Percentiles rank a stretch among this genome's conserved stretches.
Evolutionary conservation across 2,113 vertebrate species (phyloP).

Genomic region (Rhinogobius similis): DNA sequence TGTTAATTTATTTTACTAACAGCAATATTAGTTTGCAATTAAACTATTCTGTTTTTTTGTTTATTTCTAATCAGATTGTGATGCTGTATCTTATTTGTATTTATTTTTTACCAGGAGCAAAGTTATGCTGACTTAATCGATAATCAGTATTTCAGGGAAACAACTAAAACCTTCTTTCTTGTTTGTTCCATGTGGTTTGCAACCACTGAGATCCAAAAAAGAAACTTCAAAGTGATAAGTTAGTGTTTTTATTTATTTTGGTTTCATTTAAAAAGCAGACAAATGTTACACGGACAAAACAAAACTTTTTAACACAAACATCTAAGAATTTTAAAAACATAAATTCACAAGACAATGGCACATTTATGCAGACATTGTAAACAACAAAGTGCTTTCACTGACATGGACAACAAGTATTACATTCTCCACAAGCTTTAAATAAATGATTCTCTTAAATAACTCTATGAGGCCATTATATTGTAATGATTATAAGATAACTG

Average conservation of each 20-base stretch:
- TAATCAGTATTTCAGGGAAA: not conserved
- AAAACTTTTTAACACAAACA: not conserved
- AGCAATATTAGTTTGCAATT: not conserved
- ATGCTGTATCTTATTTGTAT: no score
- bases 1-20: not conserved
- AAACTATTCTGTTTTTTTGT: no score
- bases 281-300: not conserved
- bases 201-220: not conserved
- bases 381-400: not conserved
- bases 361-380: not conserved
- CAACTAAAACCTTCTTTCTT: not conserved
- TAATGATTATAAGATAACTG: not conserved
- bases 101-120: no score
- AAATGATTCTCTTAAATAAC: not conserved
- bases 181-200: not conserved
- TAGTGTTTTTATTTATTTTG: conserved; percentile 1
- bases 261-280: not conserved
- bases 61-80: not conserved
- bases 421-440: not conserved
- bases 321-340: not conserved
- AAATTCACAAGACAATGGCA: not conserved
- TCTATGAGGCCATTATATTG: not conserved
- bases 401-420: not conserved
- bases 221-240: not conserved
- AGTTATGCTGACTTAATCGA: no score